Conservation (phyloP, 2,797 vertebrate genomes). For the Glyptemys insculpta region DNA sequence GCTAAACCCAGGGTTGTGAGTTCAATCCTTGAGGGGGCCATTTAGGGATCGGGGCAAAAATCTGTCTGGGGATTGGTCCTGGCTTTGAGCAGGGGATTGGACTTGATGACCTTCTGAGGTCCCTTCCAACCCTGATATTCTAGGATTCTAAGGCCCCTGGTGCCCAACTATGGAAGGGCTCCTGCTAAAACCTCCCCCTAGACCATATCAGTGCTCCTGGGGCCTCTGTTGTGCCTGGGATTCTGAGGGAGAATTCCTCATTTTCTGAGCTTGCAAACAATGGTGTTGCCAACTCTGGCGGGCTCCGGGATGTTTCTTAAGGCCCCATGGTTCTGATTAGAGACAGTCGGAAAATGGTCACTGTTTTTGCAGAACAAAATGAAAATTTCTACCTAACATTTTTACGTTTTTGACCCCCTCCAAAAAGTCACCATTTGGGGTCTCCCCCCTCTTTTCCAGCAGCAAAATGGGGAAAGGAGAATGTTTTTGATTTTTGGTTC, state of each 20-base stretch:
- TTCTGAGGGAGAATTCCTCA: not conserved
- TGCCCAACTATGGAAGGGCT: not conserved
- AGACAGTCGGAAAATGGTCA: not conserved
- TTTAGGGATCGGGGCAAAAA: too few species aligned
- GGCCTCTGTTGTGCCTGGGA: not conserved
- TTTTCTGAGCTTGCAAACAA: not conserved
- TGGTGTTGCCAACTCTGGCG: not conserved
- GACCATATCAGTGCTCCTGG: too few species aligned
- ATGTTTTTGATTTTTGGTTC: too few species aligned
- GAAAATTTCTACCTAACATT: not conserved
- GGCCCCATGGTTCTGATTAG: too few species aligned
- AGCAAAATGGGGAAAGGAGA: not conserved
- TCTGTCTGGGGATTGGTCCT: too few species aligned
- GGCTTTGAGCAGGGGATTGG: too few species aligned
- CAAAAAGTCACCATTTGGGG: not conserved
- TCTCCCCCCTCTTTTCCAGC: not conserved
- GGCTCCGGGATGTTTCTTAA: not conserved
- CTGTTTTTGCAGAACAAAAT: not conserved
- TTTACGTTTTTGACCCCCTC: not conserved
- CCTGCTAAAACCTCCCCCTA: too few species aligned
- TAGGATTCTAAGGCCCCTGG: too few species aligned
- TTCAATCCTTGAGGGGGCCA: too few species aligned
- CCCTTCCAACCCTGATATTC: too few species aligned
- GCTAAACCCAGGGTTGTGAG: too few species aligned
- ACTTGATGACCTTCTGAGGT: too few species aligned